These are phyloP conservation scores for Eublepharis macularius DNA, from an alignment of 2,113 vertebrate genomes.

Conservation along the genomic window DNA sequence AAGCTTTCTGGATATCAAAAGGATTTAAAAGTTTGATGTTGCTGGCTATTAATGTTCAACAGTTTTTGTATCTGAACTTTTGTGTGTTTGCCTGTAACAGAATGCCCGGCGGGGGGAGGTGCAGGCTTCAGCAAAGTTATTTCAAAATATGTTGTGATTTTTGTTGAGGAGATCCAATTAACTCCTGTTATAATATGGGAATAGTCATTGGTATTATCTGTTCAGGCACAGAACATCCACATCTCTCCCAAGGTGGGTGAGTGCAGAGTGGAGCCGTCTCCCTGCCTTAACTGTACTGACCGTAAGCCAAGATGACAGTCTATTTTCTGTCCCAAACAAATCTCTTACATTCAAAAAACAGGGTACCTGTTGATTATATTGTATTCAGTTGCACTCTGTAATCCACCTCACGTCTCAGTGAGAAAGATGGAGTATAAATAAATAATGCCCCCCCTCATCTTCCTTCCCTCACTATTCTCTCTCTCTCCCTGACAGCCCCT, in stretches of 20 bases:
- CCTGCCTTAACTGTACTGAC: background rate
- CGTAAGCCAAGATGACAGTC: background rate
- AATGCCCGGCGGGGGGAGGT: too few species aligned
- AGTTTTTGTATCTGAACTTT: constrained; percentile 14
- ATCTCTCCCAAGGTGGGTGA: background rate
- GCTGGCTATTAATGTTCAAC: background rate
- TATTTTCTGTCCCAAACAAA: background rate
- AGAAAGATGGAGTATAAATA: too few species aligned
- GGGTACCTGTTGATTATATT: too few species aligned
- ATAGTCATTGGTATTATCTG: background rate
- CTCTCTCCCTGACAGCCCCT: too few species aligned
- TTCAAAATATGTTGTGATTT: background rate
- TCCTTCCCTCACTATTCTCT: too few species aligned
- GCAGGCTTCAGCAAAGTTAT: too few species aligned
- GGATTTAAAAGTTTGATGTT: constrained; percentile 20
- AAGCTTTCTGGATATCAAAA: constrained; percentile 32
- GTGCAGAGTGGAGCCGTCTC: background rate
- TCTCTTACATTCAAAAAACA: too few species aligned
- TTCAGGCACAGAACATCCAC: background rate
- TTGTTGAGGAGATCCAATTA: background rate
- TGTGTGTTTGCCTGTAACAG: background rate
- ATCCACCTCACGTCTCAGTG: too few species aligned
- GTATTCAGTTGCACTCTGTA: too few species aligned
- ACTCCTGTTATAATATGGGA: background rate
- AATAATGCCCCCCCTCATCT: too few species aligned